Conservation (phyloP, 1,140 invertebrate species). For the Drosophila eugracilis region DNA sequence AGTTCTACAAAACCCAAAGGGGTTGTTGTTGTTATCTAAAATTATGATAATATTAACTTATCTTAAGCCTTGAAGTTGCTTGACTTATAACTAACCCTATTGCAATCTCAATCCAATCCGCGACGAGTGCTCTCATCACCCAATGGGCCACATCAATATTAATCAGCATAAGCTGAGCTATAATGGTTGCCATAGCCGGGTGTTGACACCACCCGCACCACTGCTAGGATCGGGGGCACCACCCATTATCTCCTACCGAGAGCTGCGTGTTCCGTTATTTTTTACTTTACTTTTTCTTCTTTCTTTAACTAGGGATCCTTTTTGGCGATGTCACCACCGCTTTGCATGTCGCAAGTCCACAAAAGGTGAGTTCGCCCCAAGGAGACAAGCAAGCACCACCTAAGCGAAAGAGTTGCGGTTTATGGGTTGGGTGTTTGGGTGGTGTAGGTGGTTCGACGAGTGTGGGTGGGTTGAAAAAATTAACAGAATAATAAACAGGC, state of each 20-base stretch:
- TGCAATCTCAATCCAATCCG: not conserved
- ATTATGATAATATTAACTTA: too few species aligned
- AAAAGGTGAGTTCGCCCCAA: slow-evolving; percentile 50
- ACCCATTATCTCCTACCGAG: slow-evolving; percentile 1
- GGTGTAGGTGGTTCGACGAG: not conserved
- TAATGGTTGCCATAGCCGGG: slow-evolving; percentile 57
- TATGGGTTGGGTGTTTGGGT: not conserved
- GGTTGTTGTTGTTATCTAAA: not conserved
- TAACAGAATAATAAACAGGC: slow-evolving; percentile 82
- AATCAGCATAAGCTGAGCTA: slow-evolving; percentile 51
- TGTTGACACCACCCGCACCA: slow-evolving; percentile 49
- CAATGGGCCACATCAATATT: slow-evolving; percentile 48
- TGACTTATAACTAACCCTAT: not conserved
- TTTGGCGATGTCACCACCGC: slow-evolving; percentile 80
- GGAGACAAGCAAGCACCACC: slow-evolving; percentile 34
- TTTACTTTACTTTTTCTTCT: not conserved
- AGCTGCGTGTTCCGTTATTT: slow-evolving; percentile 24
- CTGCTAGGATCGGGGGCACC: slow-evolving; percentile 7
- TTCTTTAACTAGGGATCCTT: slow-evolving; percentile 37
- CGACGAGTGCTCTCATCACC: slow-evolving; percentile 19
- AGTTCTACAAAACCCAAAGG: too few species aligned
- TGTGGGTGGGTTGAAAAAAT: slow-evolving; percentile 52
- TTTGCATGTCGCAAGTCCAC: slow-evolving; percentile 69
- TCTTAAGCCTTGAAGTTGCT: too few species aligned
- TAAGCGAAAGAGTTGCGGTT: slow-evolving; percentile 20